A percentile compares a stretch with the other conserved stretches of the same genome.
These are phyloP conservation scores for Heliconius eleuchia DNA, from an alignment of 1,140 invertebrate genomes.

Conservation along the genomic window DNA sequence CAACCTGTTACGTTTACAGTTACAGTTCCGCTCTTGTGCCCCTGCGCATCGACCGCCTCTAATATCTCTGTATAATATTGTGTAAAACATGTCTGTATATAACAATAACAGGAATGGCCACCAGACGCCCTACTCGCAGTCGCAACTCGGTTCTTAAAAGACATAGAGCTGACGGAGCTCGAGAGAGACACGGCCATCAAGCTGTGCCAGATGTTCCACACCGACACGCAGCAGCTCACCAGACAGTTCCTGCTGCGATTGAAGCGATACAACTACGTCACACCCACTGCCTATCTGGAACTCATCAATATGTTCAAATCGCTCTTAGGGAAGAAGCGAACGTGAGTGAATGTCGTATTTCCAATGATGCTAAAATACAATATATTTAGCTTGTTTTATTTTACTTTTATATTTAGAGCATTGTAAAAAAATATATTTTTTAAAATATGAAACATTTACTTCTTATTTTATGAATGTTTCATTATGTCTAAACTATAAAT, in stretches of 20 bases:
- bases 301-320: constrained; percentile 95
- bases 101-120: constrained; percentile 89
- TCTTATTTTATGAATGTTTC: too few relatives aligned
- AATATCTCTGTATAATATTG: not conserved
- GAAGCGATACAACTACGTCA: constrained; percentile 93
- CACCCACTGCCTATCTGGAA: constrained; percentile 96
- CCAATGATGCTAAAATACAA: not conserved
- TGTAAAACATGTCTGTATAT: not conserved
- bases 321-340: constrained; percentile 89
- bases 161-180: constrained; percentile 89
- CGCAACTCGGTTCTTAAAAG: constrained; percentile 92
- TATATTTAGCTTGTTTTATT: too few relatives aligned
- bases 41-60: too few relatives aligned
- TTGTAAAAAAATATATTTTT: too few relatives aligned
- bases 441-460: too few relatives aligned
- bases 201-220: constrained; percentile 96
- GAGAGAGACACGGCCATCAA: constrained; percentile 88
- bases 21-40: too few relatives aligned
- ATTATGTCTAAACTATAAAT: too few relatives aligned
- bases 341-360: constrained; percentile 77
- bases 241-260: constrained; percentile 87
- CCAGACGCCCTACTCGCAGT: constrained; percentile 95
- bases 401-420: too few relatives aligned
- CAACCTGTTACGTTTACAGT: too few relatives aligned
- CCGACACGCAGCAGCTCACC: constrained; percentile 90